Base-by-base conservation (phyloP, 35 echinoderm and acorn worm species). In the Chiridota heheva region DNA sequence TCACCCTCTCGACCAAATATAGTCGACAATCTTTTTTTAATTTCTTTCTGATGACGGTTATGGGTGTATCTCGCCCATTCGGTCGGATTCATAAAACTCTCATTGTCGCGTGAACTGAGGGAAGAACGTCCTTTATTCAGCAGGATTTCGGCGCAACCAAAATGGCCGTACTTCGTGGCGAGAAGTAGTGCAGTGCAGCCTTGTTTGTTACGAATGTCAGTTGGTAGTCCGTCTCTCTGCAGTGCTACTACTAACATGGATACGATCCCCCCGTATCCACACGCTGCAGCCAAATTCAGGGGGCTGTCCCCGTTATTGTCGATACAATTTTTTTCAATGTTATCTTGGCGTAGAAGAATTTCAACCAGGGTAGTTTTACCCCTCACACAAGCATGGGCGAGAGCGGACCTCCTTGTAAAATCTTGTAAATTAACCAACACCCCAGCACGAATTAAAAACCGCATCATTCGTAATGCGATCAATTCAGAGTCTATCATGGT, bases 181-280 rank as follows among this genome's bases (percentile, higher is more conserved):
- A 98, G 61, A 37, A 98, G 68, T 4, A 98, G 89, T 8, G 95
- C 95, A n/a, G 95, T 98, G 40, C 89, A 98, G 10, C 95, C 95
- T 55, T 98, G 89, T 6, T 69, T 86, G 40, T 98, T 98, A 6
- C 88, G 49, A 2, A 72, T 65, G 51, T 92, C 95, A 16, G 90
- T 69, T 5, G 81, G 43, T 42, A 98, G 47, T 15, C 95, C 85
- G 46, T 88, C 84, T 30, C 76, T 70, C 42, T 58, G 67, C 26
- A 98, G 60, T 18, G 74, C 63, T 27, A n/a, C 63, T 6, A 90
- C 80, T 5, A 98, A 72, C 58, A 81, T 62, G 49, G 59, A 8
- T 12, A 91, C 51, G 17, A 91, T 85, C 17, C 47, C 85, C 12
- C 58, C 46, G 63, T 76, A 47, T 1, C 95, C 95, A 32, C 58